phyloP scores from a whole-genome alignment of 2,113 vertebrate species.

The Peromyscus polionotus region DNA sequence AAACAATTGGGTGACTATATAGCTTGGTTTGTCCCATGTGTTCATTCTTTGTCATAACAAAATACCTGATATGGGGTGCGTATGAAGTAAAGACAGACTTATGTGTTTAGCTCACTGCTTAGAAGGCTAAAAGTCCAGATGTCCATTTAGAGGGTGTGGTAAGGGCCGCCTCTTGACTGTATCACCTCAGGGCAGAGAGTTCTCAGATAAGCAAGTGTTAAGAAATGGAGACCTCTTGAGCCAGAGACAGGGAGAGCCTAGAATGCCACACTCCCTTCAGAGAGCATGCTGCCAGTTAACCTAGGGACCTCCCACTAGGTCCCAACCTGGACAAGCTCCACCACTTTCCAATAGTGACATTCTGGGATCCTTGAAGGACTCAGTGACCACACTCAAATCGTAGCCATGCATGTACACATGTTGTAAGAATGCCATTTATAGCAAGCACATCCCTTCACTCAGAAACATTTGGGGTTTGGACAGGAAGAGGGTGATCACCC shows the following conservation, averaged over 20 bases:
- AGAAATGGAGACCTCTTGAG: not conserved
- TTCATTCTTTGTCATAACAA: not conserved
- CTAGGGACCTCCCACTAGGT: not conserved
- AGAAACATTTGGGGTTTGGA: not conserved
- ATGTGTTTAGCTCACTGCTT: not conserved
- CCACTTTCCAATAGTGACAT: not conserved
- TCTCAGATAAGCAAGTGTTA: not conserved
- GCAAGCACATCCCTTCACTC: not conserved
- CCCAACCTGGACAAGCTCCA: not conserved
- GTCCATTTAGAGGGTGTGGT: not conserved
- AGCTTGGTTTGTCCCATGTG: not conserved
- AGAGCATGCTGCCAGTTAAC: not conserved
- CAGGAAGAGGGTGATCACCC: not conserved
- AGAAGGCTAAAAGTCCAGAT: not conserved
- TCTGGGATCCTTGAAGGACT: not conserved
- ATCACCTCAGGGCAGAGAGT: not conserved
- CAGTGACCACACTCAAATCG: not conserved
- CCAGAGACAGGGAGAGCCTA: not conserved
- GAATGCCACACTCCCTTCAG: not conserved
- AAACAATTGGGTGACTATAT: rapidly evolving
- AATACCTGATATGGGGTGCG: not conserved
- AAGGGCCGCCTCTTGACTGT: no score
- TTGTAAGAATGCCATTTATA: not conserved
- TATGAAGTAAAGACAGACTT: not conserved
- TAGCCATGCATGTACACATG: not conserved